Conservation (phyloP, 1,140 invertebrate genomes). For the Linepithema humile region DNA sequence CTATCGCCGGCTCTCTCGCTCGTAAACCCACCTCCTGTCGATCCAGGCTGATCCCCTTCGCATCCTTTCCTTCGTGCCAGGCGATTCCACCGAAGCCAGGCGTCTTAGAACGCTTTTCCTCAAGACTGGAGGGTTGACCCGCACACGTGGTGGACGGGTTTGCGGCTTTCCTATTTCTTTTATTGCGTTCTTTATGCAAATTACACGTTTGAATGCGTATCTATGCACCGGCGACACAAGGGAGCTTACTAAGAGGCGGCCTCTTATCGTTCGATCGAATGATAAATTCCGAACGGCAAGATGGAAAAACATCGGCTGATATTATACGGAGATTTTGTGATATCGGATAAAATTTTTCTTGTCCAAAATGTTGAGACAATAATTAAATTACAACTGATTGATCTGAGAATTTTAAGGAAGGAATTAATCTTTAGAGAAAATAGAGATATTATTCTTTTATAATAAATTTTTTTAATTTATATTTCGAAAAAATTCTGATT, state of each 20-base stretch:
- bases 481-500: not conserved
- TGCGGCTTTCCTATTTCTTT: not conserved
- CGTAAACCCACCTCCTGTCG: constrained; percentile 68
- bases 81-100: not conserved
- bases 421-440: not conserved
- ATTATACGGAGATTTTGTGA: not conserved
- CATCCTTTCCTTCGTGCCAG: constrained; percentile 2
- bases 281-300: not conserved
- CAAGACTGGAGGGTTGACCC: not conserved
- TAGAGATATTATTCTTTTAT: not conserved
- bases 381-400: not conserved
- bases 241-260: not conserved
- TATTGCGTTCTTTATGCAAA: constrained; percentile 62
- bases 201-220: not conserved
- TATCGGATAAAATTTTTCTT: not conserved
- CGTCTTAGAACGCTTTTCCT: constrained; percentile 2
- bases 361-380: not conserved
- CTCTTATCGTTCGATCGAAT: not conserved
- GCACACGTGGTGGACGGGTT: not conserved
- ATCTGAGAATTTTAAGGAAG: not conserved
- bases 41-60: not conserved
- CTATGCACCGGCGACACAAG: not conserved
- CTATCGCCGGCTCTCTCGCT: constrained; percentile 70
- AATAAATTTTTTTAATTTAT: not conserved
- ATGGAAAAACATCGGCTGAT: not conserved